These are phyloP conservation scores for Margaritifera margaritifera DNA, from an alignment of 2,888 invertebrate genomes.

Conservation along the genomic window DNA sequence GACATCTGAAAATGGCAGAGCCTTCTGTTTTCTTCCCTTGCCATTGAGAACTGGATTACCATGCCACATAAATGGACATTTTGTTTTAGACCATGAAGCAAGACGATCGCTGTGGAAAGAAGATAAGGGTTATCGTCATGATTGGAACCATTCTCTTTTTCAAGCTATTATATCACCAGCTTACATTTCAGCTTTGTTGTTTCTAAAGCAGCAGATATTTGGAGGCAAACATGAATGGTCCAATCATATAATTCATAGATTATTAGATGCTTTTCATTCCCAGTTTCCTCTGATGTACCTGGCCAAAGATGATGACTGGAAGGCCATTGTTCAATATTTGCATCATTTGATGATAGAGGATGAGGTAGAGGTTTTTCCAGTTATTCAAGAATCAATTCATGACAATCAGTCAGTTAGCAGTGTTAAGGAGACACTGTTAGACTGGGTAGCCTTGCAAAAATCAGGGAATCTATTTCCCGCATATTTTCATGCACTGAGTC, in stretches of 20 bases:
- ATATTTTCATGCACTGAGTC: too few species aligned
- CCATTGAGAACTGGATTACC: slow-evolving; percentile 54
- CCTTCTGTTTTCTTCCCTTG: slow-evolving; percentile 60
- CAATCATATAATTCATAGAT: neutral
- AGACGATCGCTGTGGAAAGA: slow-evolving; percentile 46
- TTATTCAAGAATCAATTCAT: neutral
- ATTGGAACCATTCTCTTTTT: slow-evolving; percentile 57
- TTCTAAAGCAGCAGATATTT: slow-evolving; percentile 9
- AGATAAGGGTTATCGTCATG: slow-evolving; percentile 28
- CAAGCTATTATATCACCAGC: slow-evolving; percentile 51
- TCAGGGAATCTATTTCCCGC: too few species aligned
- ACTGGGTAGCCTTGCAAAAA: too few species aligned
- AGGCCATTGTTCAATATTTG: slow-evolving; percentile 13
- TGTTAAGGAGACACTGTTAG: too few species aligned
- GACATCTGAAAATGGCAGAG: slow-evolving; percentile 4
- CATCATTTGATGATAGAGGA: slow-evolving; percentile 9
- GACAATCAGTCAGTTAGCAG: too few species aligned
- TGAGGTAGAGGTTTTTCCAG: slow-evolving; percentile 13
- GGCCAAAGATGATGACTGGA: slow-evolving; percentile 22
- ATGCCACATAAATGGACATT: slow-evolving; percentile 59
- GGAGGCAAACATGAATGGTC: neutral
- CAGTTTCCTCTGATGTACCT: slow-evolving; percentile 20
- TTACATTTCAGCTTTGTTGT: slow-evolving; percentile 37
- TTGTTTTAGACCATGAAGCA: slow-evolving; percentile 58
- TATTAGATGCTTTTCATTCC: slow-evolving; percentile 6